Percentiles rank a stretch among this genome's conserved stretches.
phyloP scores from a whole-genome alignment of 1,140 invertebrate species.

The Drosophila ercepeae region DNA sequence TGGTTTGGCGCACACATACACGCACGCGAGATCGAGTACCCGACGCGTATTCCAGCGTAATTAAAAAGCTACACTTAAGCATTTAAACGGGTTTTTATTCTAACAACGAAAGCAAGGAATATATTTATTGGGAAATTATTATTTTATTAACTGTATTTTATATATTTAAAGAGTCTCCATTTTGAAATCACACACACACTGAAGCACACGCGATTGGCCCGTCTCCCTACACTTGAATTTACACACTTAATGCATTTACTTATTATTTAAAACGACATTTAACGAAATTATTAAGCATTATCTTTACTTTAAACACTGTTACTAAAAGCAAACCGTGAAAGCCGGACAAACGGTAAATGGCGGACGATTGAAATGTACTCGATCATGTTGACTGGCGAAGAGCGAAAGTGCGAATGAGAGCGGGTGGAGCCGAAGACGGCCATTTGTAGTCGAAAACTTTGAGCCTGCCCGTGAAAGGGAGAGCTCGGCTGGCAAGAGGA shows the following conservation, averaged over 20 bases:
- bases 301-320: background rate
- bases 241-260: background rate
- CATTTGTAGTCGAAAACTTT: background rate
- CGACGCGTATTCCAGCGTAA: background rate
- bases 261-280: background rate
- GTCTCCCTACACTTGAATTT: background rate
- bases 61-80: background rate
- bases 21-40: background rate
- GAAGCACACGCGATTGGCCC: too few species aligned
- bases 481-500: too few species aligned
- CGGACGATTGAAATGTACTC: background rate
- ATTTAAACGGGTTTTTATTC: background rate
- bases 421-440: background rate
- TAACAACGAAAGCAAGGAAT: too few species aligned
- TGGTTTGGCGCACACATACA: background rate
- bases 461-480: too few species aligned
- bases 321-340: background rate
- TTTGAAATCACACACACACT: too few species aligned
- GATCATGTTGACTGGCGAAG: background rate
- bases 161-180: too few species aligned
- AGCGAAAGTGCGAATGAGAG: background rate
- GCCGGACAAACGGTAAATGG: too few species aligned
- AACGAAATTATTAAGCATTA: background rate
- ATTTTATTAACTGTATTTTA: too few species aligned
- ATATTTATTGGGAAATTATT: too few species aligned